phyloP scores from a whole-genome alignment of 2,797 vertebrate species.

The Glossophaga mutica region DNA sequence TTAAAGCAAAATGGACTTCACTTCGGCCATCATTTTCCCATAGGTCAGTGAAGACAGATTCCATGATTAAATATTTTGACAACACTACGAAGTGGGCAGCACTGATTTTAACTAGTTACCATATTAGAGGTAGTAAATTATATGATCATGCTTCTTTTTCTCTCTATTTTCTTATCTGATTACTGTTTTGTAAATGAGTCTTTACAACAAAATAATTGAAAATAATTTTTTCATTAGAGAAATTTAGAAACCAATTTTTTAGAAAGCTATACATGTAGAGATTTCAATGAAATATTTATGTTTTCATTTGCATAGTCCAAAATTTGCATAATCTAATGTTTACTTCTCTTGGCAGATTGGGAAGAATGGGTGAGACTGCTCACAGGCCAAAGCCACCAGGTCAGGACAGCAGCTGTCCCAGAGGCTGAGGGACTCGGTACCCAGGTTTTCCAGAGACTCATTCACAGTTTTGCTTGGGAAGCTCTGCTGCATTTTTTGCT shows the following conservation, averaged over 20 bases:
- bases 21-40: not conserved
- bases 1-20: not conserved
- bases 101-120: not conserved
- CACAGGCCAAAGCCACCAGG: not conserved
- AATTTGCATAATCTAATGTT: not conserved
- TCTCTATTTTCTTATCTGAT: not conserved
- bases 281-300: not conserved
- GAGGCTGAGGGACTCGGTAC: not conserved
- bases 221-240: not conserved
- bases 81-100: not conserved
- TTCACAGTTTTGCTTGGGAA: not conserved
- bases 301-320: not conserved
- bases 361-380: not conserved
- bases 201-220: not conserved
- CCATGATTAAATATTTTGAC: not conserved
- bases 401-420: not conserved
- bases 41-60: not conserved
- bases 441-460: not conserved
- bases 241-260: conserved; percentile 19
- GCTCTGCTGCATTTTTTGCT: not conserved
- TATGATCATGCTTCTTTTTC: not conserved
- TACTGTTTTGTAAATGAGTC: not conserved
- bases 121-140: not conserved
- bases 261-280: not conserved
- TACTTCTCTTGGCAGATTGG: not conserved